Conservation (phyloP, 92 coral and sea anemone species). For the Parazoanthus darwini region DNA sequence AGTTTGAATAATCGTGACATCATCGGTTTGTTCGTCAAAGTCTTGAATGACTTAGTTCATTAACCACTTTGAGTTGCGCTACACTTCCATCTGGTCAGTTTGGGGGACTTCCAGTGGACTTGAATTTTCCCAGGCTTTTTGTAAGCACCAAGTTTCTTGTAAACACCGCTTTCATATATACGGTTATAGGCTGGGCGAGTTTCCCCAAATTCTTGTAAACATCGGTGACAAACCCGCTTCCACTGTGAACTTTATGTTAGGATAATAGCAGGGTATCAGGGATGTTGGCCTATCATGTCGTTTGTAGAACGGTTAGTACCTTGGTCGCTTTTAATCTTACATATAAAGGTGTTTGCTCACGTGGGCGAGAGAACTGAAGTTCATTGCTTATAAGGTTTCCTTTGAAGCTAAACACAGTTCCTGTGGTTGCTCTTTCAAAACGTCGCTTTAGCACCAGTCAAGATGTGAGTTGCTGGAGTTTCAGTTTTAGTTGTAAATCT, state of each 20-base stretch:
- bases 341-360: no score
- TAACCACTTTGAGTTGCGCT: background rate
- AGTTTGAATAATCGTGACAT: background rate
- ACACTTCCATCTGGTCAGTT: constrained; percentile 1
- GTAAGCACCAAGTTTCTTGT: background rate
- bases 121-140: background rate
- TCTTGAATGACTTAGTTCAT: background rate
- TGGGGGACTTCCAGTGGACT: constrained; percentile 19
- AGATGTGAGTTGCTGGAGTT: no score
- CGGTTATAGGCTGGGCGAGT: no score
- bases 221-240: background rate
- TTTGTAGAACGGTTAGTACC: no score
- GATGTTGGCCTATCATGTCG: background rate
- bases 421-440: no score
- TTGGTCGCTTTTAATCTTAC: no score
- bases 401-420: no score
- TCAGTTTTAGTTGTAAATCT: no score
- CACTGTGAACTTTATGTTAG: background rate
- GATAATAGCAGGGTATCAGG: constrained; percentile 31
- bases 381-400: background rate
- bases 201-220: constrained; percentile 1
- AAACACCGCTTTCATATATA: no score
- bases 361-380: no score
- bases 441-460: no score
- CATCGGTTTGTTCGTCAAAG: background rate